Evolutionary conservation across 35 echinoderm and acorn worm species (phyloP), one percentile per base, ranked within the genome.

Genomic region (Apostichopus japonicus): DNA sequence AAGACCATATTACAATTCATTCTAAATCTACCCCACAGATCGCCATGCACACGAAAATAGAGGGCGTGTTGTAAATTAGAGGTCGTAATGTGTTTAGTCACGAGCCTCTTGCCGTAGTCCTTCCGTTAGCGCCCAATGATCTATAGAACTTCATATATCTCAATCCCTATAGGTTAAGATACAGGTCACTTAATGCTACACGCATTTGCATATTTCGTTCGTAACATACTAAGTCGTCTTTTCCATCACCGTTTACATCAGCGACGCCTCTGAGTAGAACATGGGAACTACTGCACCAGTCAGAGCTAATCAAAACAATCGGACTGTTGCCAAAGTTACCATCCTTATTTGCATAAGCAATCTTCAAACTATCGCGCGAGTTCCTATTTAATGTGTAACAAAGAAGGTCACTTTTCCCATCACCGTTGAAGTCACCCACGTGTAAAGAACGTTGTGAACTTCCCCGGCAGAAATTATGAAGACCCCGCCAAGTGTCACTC

Each of bases 181-280:
- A 89, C 86, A 65, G 7, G 54, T 79, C 77, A 91, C 58, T 91
- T 91, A 91, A 24, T 13, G 72, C 54, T 8, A 91, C 76, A 10
- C 72, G 44, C 52, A 91, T 52, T 25, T 77, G 77, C 14, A 52
- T 77, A 61, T 79, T 79, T 54, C 76, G 58, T 4, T 86, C 84
- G 44, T 93, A 87, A 78, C 92, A 93, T 15, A 93, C 19, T 8
- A 93, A 15, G 51, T 93, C 92, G 59, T 72, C 82, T 22, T 83
- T 77, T 75, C 92, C 92, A 54, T 93, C 92, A 15, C 92, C 92
- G 76, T 93, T 93, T 10, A 93, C 83, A 53, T 93, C 92, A 1
- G 92, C 83, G 16, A 93, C 57, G 11, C 22, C 53, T 15, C 76
- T 72, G 22, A 87, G 54, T 19, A 62, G 17, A 19, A 59, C 67